Base-by-base conservation (phyloP, 2,797 vertebrate genomes). In the Poeciliopsis gracilis region DNA sequence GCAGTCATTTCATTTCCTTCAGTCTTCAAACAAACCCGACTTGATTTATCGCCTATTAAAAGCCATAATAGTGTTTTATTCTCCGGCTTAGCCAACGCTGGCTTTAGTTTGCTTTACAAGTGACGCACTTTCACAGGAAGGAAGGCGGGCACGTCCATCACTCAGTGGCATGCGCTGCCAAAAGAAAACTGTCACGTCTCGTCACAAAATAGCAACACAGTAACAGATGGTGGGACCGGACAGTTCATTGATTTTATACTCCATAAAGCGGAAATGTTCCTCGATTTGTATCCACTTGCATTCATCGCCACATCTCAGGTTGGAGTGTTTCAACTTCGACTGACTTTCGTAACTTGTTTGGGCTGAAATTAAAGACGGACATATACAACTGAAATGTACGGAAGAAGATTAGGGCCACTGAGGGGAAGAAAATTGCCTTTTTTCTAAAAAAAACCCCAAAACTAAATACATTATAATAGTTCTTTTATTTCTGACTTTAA, bases 1-100 rank as follows among this genome's bases (percentile, higher is more conserved):
- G 49, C 67, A 11, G 51, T 74, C 75, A 55, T 78, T 61, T 85
- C 72, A 73, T 59, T 53, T 43, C 11, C 66, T 43, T n/a, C 25
- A 25, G 2, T n/a, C 20, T 7, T 43, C 66, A 43, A 38, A 43
- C 41, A n/a, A 43, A 41, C 41, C n/a, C 41, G 5, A 69, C 38
- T 69, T 69, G 38, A 45, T 69, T 45, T 69, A 43, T 69, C 12
- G 5, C 23, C 66, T n/a, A 7, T n/a, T 69, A 69, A n/a, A 41
- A 69, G 66, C 25, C 38, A 69, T 43, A 45, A 45, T 2, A 45
- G 11, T 69, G 23, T 43, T 69, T 69, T 15, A 45, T 45, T 69
- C 66, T 2, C 10, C n/a, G 38, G 5, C 5, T 25, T 69, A 6
- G 23, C 25, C 25, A 45, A 69, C 38, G n/a, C 38, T 12, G 11